These are phyloP conservation scores for Archocentrus centrarchus DNA, from an alignment of 2,113 vertebrate species.

Conservation along the genomic window DNA sequence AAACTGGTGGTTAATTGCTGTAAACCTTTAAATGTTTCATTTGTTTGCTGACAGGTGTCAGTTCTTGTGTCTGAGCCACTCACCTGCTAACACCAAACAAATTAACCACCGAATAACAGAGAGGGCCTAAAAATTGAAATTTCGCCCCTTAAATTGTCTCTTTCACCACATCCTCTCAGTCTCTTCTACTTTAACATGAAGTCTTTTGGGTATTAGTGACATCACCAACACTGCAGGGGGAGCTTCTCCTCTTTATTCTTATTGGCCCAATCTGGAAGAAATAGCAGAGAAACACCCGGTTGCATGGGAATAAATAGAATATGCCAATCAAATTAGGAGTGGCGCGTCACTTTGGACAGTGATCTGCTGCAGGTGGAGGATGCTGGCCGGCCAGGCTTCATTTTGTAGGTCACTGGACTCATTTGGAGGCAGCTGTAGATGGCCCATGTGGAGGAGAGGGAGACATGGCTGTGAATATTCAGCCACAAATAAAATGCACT, in stretches of 20 bases:
- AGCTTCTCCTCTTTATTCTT: slow-evolving; percentile 51
- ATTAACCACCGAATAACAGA: slow-evolving; percentile 60
- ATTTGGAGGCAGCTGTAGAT: slow-evolving; percentile 51
- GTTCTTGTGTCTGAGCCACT: neutral
- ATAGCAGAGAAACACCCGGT: slow-evolving; percentile 50
- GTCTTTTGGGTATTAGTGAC: slow-evolving; percentile 67
- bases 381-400: slow-evolving; percentile 45
- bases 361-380: slow-evolving; percentile 50
- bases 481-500: slow-evolving; percentile 16
- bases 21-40: neutral
- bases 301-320: slow-evolving; percentile 81
- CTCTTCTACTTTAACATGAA: slow-evolving; percentile 57
- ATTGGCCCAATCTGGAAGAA: slow-evolving; percentile 73
- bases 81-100: slow-evolving; percentile 40
- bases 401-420: slow-evolving; percentile 72
- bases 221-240: slow-evolving; percentile 50
- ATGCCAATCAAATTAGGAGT: slow-evolving; percentile 79
- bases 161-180: neutral
- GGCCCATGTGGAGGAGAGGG: slow-evolving; percentile 1
- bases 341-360: slow-evolving; percentile 62
- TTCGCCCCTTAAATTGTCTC: slow-evolving; percentile 46
- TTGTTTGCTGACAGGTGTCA: neutral
- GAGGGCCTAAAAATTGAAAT: slow-evolving; percentile 44
- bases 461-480: slow-evolving; percentile 29
- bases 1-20: neutral